These are phyloP conservation scores for Pteropus alecto DNA, from an alignment of 2,113 vertebrate species.

Conservation along the genomic window DNA sequence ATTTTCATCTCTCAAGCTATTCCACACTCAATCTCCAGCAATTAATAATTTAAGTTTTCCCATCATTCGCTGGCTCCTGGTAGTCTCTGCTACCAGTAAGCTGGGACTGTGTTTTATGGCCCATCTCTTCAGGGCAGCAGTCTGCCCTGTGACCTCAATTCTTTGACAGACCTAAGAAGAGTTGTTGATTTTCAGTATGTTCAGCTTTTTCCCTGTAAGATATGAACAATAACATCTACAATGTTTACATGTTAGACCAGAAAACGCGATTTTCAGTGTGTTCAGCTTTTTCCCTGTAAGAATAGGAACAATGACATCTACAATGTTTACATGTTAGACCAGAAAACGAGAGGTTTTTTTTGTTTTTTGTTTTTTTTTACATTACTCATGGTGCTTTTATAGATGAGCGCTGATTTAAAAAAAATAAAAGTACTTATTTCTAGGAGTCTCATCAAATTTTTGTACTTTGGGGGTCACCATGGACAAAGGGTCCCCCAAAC, in stretches of 20 bases:
- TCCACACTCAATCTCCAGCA: not conserved
- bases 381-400: not conserved
- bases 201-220: not conserved
- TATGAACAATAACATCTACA: not conserved
- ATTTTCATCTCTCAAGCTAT: not conserved
- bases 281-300: not conserved
- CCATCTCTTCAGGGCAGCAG: not conserved
- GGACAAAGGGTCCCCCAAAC: not conserved
- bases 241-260: not conserved
- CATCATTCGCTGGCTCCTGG: not conserved
- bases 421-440: not conserved
- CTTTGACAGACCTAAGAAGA: not conserved
- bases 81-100: not conserved
- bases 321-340: not conserved
- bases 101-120: not conserved
- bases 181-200: not conserved
- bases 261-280: not conserved
- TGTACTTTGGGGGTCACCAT: not conserved
- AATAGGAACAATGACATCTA: not conserved
- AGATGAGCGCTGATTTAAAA: not conserved
- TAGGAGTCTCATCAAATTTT: not conserved
- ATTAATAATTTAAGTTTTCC: not conserved
- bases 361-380: not conserved
- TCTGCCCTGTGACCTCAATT: not conserved
- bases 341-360: not conserved